Evolutionary conservation across 2,797 vertebrate genomes (phyloP).

Genomic region (Gobionotothen gibberifrons): DNA sequence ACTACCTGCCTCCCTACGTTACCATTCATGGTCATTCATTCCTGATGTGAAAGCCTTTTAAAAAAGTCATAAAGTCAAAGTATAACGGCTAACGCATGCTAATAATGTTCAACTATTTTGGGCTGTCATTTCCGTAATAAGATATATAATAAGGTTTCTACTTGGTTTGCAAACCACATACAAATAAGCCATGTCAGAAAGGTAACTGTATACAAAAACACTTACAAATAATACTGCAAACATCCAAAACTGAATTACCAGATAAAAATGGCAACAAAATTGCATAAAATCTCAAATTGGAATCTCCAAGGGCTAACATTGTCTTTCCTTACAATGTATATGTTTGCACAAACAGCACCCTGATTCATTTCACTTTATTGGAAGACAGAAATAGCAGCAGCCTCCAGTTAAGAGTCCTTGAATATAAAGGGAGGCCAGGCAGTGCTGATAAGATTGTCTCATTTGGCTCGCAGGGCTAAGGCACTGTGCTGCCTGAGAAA

Average conservation of each 20-base stretch:
- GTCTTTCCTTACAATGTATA: conserved; percentile 50
- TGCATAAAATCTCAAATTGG: conserved; percentile 15
- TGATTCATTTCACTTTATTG: conserved; percentile 76
- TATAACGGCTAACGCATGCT: conserved; percentile 13
- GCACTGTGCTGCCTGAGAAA: conserved; percentile 49
- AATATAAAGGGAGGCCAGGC: conserved; percentile 77
- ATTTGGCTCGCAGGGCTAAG: conserved; percentile 75
- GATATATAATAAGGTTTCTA: conserved; percentile 34
- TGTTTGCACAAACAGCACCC: conserved; percentile 54
- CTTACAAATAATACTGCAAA: conserved; percentile 34
- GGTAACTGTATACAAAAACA: conserved; percentile 35
- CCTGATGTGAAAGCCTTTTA: no score
- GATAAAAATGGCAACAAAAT: conserved; percentile 34
- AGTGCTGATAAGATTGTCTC: conserved; percentile 77
- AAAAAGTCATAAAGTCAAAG: neutral
- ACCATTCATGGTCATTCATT: no score
- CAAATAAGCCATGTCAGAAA: conserved; percentile 13
- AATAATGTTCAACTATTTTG: conserved; percentile 8
- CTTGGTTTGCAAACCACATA: conserved; percentile 32
- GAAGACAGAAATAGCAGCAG: conserved; percentile 70
- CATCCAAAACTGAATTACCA: conserved; percentile 21
- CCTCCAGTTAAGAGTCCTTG: conserved; percentile 75
- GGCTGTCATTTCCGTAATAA: conserved; percentile 6
- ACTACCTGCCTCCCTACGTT: no score
- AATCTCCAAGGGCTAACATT: conserved; percentile 29